Conservation (phyloP, 2,888 invertebrate species). For the Noctua janthina region DNA sequence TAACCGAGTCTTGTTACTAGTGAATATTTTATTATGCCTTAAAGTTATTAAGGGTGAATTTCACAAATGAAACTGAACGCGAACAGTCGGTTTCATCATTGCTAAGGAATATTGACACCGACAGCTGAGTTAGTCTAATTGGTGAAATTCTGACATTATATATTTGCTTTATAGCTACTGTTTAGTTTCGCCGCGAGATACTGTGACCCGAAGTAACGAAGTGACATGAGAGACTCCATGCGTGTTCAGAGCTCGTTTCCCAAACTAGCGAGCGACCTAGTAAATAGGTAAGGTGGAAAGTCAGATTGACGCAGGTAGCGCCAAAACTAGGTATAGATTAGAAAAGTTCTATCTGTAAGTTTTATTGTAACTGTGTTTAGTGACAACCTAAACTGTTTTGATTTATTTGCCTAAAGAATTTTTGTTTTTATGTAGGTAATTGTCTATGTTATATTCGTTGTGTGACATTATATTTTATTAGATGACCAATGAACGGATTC, state of each 20-base stretch:
- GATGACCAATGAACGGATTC: background rate
- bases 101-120: background rate
- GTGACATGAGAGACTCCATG: slow-evolving; percentile 62
- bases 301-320: slow-evolving; percentile 44
- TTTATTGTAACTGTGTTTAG: slow-evolving; percentile 35
- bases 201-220: slow-evolving; percentile 40
- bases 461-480: background rate
- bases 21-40: too few species aligned
- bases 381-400: slow-evolving; percentile 10
- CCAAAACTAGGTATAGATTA: slow-evolving; percentile 51
- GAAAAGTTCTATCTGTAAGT: slow-evolving; percentile 40
- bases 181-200: slow-evolving; percentile 21
- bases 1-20: too few species aligned
- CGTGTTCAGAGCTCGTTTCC: slow-evolving; percentile 73
- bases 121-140: background rate
- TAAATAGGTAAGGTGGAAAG: slow-evolving; percentile 71
- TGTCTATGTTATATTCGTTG: background rate
- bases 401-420: slow-evolving; percentile 6
- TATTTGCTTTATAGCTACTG: background rate
- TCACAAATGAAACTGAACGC: too few species aligned
- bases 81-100: background rate
- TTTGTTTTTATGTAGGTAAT: background rate
- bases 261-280: slow-evolving; percentile 71
- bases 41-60: too few species aligned
- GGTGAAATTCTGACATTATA: background rate